Conservation (phyloP, 1,140 invertebrate genomes). For the Drosophila trapezifrons region DNA sequence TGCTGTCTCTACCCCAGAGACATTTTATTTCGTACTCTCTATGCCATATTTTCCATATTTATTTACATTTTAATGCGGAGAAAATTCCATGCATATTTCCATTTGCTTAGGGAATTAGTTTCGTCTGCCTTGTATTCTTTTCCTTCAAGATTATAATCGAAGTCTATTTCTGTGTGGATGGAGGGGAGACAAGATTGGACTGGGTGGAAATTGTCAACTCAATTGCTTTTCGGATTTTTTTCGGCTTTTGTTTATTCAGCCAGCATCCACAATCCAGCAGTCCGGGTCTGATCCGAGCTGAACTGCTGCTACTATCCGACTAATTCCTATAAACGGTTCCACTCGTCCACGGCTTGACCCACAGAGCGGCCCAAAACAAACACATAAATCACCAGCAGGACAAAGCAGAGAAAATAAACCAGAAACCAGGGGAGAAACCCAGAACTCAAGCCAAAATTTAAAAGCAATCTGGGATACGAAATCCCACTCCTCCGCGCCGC, state of each 20-base stretch:
- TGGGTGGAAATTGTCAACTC: conserved; percentile 47
- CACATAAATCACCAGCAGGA: conserved; percentile 74
- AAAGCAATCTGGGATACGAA: conserved; percentile 69
- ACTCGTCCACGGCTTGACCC: conserved; percentile 71
- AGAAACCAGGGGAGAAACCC: conserved; percentile 34
- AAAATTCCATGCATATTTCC: conserved; percentile 66
- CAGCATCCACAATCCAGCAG: conserved; percentile 46
- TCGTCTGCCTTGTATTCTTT: conserved; percentile 18
- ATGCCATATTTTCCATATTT: conserved; percentile 59
- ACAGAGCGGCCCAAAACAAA: conserved; percentile 76
- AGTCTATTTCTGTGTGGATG: conserved; percentile 52
- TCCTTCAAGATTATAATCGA: conserved; percentile 60
- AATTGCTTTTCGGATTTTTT: conserved; percentile 26
- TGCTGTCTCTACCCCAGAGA: conserved; percentile 29
- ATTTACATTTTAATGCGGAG: conserved; percentile 70
- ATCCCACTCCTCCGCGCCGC: conserved; percentile 25
- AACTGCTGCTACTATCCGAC: conserved; percentile 55
- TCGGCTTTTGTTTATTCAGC: conserved; percentile 65
- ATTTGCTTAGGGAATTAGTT: conserved; percentile 73
- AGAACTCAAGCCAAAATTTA: conserved; percentile 70
- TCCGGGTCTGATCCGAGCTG: conserved; percentile 53
- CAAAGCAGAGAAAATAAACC: conserved; percentile 45
- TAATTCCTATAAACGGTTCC: conserved; percentile 70
- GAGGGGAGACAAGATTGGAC: conserved; percentile 27
- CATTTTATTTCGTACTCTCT: conserved; percentile 35